Evolutionary conservation across 2,797 vertebrate genomes (phyloP).

Genomic region (Chiroxiphia lanceolata): DNA sequence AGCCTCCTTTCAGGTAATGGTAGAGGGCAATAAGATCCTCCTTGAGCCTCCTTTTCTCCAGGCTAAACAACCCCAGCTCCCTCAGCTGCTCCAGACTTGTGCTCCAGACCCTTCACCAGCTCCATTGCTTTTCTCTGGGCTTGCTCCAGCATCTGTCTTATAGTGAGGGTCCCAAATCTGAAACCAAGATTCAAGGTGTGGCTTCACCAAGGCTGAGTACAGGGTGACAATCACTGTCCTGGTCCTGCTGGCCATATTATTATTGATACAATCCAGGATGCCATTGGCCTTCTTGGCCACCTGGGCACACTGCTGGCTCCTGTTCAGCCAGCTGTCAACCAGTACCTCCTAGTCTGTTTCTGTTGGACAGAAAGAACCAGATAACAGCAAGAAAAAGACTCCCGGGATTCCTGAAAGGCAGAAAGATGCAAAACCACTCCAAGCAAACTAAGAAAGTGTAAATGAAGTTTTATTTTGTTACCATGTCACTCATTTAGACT

Average conservation of each 20-base stretch:
- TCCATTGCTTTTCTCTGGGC: fast-evolving
- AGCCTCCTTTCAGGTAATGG: neutral
- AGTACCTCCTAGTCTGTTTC: neutral
- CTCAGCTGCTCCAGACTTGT: neutral
- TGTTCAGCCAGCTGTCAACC: neutral
- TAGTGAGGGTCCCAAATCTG: neutral
- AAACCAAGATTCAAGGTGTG: fast-evolving
- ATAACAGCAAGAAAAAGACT: neutral
- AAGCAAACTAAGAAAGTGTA: neutral
- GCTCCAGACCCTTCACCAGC: neutral
- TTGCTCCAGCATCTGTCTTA: fast-evolving
- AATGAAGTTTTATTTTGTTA: neutral
- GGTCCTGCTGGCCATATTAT: neutral
- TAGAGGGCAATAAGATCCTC: neutral
- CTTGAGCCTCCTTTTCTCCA: neutral
- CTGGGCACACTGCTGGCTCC: fast-evolving
- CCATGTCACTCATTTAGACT: neutral
- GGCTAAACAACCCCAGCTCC: fast-evolving
- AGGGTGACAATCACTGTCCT: neutral
- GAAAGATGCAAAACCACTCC: neutral
- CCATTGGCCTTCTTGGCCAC: neutral
- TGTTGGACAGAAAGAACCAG: neutral
- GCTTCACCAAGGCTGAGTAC: fast-evolving
- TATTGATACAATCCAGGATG: neutral
- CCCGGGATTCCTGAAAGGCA: neutral